A percentile compares a stretch with the other conserved stretches of the same genome.
Conservation (phyloP, 2,888 invertebrate genomes). For the Cylloceria caligata region DNA sequence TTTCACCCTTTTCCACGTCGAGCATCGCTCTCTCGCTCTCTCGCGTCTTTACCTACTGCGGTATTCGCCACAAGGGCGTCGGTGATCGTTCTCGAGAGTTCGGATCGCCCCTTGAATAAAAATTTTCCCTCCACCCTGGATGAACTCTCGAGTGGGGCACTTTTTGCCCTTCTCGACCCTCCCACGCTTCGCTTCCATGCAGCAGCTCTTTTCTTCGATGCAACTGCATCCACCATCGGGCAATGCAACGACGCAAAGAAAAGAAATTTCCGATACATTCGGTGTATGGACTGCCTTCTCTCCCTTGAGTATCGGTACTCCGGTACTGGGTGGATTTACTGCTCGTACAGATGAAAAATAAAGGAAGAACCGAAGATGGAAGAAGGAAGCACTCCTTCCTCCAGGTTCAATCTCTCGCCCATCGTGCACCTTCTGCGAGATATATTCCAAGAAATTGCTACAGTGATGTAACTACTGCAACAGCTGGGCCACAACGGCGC, state of each 20-base stretch:
- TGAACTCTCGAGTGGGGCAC: slow-evolving; percentile 67
- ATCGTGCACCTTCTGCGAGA: neutral
- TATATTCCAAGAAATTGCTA: slow-evolving; percentile 33
- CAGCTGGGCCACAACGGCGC: slow-evolving; percentile 34
- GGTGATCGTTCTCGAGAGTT: slow-evolving; percentile 73
- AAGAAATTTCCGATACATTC: slow-evolving; percentile 11
- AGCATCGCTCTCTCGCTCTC: slow-evolving; percentile 16
- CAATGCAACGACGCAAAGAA: slow-evolving; percentile 14
- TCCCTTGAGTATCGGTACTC: neutral
- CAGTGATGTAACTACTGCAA: slow-evolving; percentile 23
- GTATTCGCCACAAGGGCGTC: slow-evolving; percentile 45
- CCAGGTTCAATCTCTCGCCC: neutral
- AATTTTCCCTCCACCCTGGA: slow-evolving; percentile 65
- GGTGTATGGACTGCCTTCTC: neutral
- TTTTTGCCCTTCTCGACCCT: slow-evolving; percentile 61
- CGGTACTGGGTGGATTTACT: neutral
- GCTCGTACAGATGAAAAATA: neutral
- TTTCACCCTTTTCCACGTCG: neutral
- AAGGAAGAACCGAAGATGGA: neutral
- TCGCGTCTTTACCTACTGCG: slow-evolving; percentile 52
- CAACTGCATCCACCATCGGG: slow-evolving; percentile 13
- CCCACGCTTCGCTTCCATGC: slow-evolving; percentile 7
- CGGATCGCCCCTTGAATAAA: slow-evolving; percentile 74
- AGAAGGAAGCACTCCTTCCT: neutral
- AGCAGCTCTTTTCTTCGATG: slow-evolving; percentile 34